A percentile compares a stretch with the other conserved stretches of the same genome.
Conservation (phyloP, 1,140 invertebrate species). For the Cylas formicarius region DNA sequence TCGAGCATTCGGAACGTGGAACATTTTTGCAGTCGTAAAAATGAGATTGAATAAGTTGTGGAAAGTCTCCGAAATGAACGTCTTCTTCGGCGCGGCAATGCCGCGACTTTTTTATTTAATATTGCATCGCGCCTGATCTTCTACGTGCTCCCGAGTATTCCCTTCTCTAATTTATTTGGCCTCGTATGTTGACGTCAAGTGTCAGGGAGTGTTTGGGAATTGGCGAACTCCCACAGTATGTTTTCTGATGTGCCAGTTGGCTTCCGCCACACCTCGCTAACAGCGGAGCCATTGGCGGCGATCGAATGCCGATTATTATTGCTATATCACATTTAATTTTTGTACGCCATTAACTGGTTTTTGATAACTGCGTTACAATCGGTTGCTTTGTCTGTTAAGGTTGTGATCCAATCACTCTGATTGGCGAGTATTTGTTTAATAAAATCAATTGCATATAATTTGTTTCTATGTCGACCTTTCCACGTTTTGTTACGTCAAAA, state of each 20-base stretch:
- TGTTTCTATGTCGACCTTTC: no score
- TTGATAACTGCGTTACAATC: no score
- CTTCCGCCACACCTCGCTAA: no score
- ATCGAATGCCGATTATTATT: no score
- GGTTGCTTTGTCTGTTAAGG: no score
- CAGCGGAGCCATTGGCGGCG: no score
- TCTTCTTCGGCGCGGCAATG: constrained; percentile 4
- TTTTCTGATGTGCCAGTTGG: constrained; percentile 33
- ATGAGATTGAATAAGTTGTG: constrained; percentile 11
- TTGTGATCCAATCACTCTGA: no score
- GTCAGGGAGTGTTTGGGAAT: constrained; percentile 35
- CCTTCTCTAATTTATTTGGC: constrained; percentile 37
- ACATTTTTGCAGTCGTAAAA: neutral
- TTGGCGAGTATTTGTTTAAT: no score
- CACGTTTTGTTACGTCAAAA: no score
- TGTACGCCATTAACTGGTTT: no score
- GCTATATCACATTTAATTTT: no score
- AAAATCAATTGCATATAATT: no score
- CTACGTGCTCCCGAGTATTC: constrained; percentile 27
- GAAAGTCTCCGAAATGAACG: constrained; percentile 9
- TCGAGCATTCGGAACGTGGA: neutral
- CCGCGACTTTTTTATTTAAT: constrained; percentile 29
- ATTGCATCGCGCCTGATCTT: constrained; percentile 22
- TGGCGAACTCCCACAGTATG: constrained; percentile 36
- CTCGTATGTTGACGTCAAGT: constrained; percentile 33